A percentile compares a stretch with the other conserved stretches of the same genome.
These are phyloP conservation scores for Atractosteus spatula DNA, from an alignment of 2,113 vertebrate genomes.

Conservation along the genomic window DNA sequence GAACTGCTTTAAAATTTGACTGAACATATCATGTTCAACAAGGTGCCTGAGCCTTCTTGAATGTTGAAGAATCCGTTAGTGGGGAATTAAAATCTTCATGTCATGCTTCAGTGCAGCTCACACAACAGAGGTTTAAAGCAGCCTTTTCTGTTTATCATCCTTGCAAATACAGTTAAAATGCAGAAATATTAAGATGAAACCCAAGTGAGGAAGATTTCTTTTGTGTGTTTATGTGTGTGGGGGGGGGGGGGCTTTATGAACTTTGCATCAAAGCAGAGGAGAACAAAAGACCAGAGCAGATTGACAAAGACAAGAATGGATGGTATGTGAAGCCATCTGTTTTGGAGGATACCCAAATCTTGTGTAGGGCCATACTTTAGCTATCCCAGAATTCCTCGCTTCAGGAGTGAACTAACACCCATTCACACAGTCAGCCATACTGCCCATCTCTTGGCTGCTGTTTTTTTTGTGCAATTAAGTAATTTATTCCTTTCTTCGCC, in stretches of 20 bases:
- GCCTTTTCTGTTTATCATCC: neutral
- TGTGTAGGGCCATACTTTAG: constrained; percentile 91
- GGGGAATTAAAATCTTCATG: constrained; percentile 5
- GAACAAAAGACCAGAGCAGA: constrained; percentile 89
- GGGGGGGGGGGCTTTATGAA: constrained; percentile 45
- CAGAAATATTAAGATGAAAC: neutral
- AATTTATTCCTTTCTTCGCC: constrained; percentile 99
- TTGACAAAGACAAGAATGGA: constrained; percentile 99
- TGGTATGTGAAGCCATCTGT: constrained; percentile 98
- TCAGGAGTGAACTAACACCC: constrained; percentile 88
- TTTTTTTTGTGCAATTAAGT: constrained; percentile 99
- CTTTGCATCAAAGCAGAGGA: constrained; percentile 82
- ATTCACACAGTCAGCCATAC: constrained; percentile 84
- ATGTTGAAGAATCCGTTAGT: neutral
- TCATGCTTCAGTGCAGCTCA: neutral
- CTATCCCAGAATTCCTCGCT: constrained; percentile 98
- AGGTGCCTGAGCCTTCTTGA: constrained; percentile 2
- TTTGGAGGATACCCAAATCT: constrained; percentile 98
- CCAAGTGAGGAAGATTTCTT: constrained; percentile 17
- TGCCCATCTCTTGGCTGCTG: constrained; percentile 85
- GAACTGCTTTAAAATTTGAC: neutral
- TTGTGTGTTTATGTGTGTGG: neutral
- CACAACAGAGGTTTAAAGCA: neutral
- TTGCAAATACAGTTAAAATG: neutral
- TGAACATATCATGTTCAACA: neutral